Conservation (phyloP, 2,888 invertebrate species). For the Cyclophora punctaria region DNA sequence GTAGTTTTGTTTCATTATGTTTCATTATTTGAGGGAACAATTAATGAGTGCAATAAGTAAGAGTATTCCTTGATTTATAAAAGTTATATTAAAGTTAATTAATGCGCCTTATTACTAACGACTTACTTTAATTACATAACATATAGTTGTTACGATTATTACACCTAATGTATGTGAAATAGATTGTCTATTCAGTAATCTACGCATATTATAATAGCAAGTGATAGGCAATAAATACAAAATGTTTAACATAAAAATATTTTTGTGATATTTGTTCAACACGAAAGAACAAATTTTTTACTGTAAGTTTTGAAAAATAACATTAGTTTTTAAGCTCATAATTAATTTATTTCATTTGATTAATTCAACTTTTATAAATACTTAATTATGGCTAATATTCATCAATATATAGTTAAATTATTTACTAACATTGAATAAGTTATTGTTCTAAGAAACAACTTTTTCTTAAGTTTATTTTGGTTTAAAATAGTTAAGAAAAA, state of each 20-base stretch:
- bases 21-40: too few species aligned
- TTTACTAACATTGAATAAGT: constrained; percentile 10
- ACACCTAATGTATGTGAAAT: too few species aligned
- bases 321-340: constrained; percentile 1
- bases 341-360: neutral
- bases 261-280: constrained; percentile 23
- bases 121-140: too few species aligned
- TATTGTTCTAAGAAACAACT: constrained; percentile 45
- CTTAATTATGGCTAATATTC: neutral
- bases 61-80: too few species aligned
- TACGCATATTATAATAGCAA: too few species aligned
- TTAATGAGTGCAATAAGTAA: too few species aligned
- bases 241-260: constrained; percentile 3
- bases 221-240: neutral
- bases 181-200: too few species aligned
- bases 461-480: constrained; percentile 53
- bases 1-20: too few species aligned
- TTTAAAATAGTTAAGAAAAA: constrained; percentile 55
- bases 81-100: too few species aligned
- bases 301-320: constrained; percentile 12
- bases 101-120: too few species aligned
- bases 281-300: constrained; percentile 30
- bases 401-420: neutral
- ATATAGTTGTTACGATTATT: too few species aligned
- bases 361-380: neutral